Evolutionary conservation across 2,888 invertebrate genomes (phyloP).

Genomic region (Agrochola litura): DNA sequence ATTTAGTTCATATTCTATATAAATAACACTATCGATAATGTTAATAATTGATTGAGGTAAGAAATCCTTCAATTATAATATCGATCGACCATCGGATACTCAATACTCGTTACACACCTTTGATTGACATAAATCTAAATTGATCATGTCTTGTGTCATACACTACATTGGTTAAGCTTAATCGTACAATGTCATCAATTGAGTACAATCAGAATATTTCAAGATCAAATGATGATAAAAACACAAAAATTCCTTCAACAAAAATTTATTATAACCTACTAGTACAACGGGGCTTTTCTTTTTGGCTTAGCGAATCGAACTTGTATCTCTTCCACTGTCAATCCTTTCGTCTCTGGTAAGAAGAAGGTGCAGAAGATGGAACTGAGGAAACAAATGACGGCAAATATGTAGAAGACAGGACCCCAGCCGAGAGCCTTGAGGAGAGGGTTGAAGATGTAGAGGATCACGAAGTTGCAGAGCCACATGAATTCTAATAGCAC

Average conservation of each 20-base stretch:
- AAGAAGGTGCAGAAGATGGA: slow-evolving; percentile 65
- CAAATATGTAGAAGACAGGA: slow-evolving; percentile 80
- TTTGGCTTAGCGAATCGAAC: slow-evolving; percentile 27
- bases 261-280: slow-evolving; percentile 18
- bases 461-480: slow-evolving; percentile 77
- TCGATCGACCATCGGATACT: slow-evolving; percentile 10
- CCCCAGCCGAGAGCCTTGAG: slow-evolving; percentile 76
- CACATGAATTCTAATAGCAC: slow-evolving; percentile 78
- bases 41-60: neutral
- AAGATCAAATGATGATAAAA: too few species aligned
- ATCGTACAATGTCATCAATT: neutral
- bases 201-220: neutral
- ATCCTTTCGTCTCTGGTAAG: slow-evolving; percentile 43
- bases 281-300: slow-evolving; percentile 27
- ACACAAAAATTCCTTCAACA: neutral
- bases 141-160: neutral
- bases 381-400: slow-evolving; percentile 71
- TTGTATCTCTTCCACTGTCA: slow-evolving; percentile 41
- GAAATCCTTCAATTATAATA: slow-evolving; percentile 14
- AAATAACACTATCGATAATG: too few species aligned
- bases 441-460: slow-evolving; percentile 79
- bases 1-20: neutral
- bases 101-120: slow-evolving; percentile 9
- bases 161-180: neutral
- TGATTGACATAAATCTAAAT: slow-evolving; percentile 31